Conservation (phyloP, 2,113 vertebrate species). For the Oxygymnocypris stewartii region DNA sequence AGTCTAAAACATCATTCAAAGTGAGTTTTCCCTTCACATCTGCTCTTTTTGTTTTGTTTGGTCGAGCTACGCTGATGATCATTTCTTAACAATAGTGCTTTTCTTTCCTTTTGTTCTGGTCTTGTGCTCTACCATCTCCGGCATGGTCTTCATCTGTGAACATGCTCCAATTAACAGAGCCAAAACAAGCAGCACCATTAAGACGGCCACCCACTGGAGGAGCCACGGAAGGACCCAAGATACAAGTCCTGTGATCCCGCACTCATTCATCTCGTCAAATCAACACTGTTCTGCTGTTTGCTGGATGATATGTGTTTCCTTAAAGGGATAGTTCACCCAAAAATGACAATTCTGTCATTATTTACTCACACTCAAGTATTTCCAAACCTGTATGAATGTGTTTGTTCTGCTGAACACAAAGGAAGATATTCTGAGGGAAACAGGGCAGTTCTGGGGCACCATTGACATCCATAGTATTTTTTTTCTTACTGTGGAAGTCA, state of each 20-base stretch:
- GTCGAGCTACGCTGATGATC: neutral
- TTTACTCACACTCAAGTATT: too few relatives aligned
- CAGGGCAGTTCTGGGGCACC: too few relatives aligned
- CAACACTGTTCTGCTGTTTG: conserved; percentile 19
- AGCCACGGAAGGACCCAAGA: conserved; percentile 34
- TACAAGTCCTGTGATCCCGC: conserved; percentile 44
- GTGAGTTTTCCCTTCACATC: neutral
- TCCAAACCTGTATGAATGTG: too few relatives aligned
- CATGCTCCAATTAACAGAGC: conserved; percentile 64
- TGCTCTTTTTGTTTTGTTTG: neutral
- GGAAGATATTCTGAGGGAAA: too few relatives aligned
- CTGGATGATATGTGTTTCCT: conserved; percentile 29
- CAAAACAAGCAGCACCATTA: conserved; percentile 61
- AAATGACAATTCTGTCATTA: too few relatives aligned
- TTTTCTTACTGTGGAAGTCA: too few relatives aligned
- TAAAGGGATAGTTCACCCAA: too few relatives aligned
- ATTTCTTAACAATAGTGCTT: conserved; percentile 50
- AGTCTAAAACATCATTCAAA: neutral
- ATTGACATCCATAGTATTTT: too few relatives aligned
- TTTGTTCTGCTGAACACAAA: too few relatives aligned
- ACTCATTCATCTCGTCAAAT: conserved; percentile 45
- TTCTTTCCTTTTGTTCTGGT: conserved; percentile 56
- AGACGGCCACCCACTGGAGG: conserved; percentile 43
- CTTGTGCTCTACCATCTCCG: neutral
- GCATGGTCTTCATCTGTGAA: conserved; percentile 52